phyloP scores from a whole-genome alignment of 2,888 invertebrate species.

The Aleiodes leptofemur region DNA sequence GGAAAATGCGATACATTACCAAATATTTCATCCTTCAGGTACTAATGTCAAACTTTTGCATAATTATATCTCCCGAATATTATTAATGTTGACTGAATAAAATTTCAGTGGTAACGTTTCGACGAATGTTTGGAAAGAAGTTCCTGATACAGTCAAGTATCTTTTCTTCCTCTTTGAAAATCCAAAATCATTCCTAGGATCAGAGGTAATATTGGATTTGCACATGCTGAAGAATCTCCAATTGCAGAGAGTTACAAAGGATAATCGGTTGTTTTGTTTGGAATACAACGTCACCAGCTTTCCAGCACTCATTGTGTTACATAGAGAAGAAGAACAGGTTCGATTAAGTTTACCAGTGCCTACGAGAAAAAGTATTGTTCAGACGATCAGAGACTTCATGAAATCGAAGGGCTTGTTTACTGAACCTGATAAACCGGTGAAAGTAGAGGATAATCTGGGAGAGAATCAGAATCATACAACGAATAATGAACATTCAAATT shows the following conservation, averaged over 20 bases:
- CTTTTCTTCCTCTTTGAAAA: conserved; percentile 83
- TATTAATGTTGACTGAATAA: neutral
- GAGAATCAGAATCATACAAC: no score
- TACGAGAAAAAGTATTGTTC: conserved; percentile 75
- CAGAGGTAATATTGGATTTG: conserved; percentile 83
- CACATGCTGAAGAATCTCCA: conserved; percentile 78
- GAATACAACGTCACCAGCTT: conserved; percentile 76
- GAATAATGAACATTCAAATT: neutral
- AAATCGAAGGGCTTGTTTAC: conserved; percentile 60
- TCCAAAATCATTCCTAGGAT: conserved; percentile 79
- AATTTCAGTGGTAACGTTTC: conserved; percentile 73
- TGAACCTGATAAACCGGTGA: conserved; percentile 45
- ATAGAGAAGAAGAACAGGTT: conserved; percentile 72
- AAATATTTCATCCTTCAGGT: conserved; percentile 79
- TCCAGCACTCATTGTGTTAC: conserved; percentile 78
- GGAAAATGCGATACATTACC: conserved; percentile 81
- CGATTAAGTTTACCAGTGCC: conserved; percentile 74
- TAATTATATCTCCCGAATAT: no score
- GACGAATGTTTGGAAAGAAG: conserved; percentile 76
- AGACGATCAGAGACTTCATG: conserved; percentile 78
- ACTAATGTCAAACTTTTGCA: conserved; percentile 47
- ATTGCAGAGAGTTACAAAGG: conserved; percentile 79
- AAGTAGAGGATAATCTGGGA: conserved; percentile 61
- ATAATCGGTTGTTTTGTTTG: conserved; percentile 77
- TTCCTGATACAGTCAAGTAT: conserved; percentile 77